Evolutionary conservation across 2,113 vertebrate species (phyloP), one percentile per base, ranked within the genome.

Genomic region (Grammomys dolichurus): DNA sequence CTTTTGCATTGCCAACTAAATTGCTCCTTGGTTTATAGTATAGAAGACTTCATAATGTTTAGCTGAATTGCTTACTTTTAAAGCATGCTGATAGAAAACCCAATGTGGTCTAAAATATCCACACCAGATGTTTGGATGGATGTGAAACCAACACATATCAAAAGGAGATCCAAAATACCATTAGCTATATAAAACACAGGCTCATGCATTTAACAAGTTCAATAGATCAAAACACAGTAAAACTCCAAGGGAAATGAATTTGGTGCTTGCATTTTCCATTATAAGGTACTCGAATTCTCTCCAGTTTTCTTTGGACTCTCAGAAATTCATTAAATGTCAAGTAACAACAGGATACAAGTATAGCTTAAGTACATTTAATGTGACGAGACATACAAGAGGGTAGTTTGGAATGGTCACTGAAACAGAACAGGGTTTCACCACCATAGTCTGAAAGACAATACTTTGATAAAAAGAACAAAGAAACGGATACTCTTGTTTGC

Each of bases 1-100:
- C 95, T 97, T 97, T 92, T 91, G 65, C 98, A 98, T 97, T 97
- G 98, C 98, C 98, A 98, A 97, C 95, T 94, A 98, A 98, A 98
- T 97, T 98, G 98, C 97, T 98, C 98, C 97, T 98, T 98, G 97
- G 97, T 98, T 98, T 96, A 98, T 77, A 96, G 94, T 97, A 98
- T 89, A 96, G 96, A 97, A 98, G 96, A 97, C 86, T 90, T 97
- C 97, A 97, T 97, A 98, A 96, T 58, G 80, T 97, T 98, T 76
- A 96, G 95, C 43, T 97, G 96, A 82, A 86, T 94, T 98, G 97
- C 97, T 98, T 97, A 86, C 96, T 98, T 98, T 97, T 96, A 93
- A 98, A 93, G 81, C 87, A 95, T 84, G 75, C 94, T 97, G 96
- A 98, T 86, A 95, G 97, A 98, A 98, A 98, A 97, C 93, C 94